Evolutionary conservation across 2,888 invertebrate genomes (phyloP).

Genomic region (Abrostola tripartita): DNA sequence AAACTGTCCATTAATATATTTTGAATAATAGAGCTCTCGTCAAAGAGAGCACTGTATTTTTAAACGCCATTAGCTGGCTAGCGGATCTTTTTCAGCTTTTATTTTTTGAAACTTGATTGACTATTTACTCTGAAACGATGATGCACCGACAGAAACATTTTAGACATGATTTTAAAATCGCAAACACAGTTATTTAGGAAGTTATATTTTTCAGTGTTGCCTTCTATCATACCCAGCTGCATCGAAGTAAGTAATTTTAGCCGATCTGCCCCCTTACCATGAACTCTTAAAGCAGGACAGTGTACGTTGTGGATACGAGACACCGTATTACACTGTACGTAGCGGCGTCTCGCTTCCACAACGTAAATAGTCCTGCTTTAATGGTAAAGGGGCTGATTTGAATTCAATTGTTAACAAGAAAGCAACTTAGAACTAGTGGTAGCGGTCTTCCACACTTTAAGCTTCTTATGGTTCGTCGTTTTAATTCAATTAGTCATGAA

Average conservation of each 20-base stretch:
- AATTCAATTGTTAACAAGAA: too few relatives aligned
- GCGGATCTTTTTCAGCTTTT: slow-evolving; percentile 58
- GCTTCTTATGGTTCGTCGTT: too few relatives aligned
- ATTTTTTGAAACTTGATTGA: slow-evolving; percentile 60
- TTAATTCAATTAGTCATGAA: too few relatives aligned
- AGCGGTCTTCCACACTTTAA: too few relatives aligned
- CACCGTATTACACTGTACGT: too few relatives aligned
- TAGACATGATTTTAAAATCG: not conserved
- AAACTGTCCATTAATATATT: slow-evolving; percentile 72
- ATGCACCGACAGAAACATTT: not conserved
- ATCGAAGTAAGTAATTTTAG: not conserved
- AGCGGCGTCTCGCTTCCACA: too few relatives aligned
- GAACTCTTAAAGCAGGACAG: too few relatives aligned
- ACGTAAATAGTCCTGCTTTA: too few relatives aligned
- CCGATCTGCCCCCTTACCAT: too few relatives aligned
- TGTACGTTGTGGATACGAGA: too few relatives aligned
- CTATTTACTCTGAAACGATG: slow-evolving; percentile 49
- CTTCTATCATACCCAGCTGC: not conserved
- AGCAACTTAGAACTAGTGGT: too few relatives aligned
- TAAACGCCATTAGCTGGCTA: slow-evolving; percentile 69
- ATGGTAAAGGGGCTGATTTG: too few relatives aligned
- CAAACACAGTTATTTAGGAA: not conserved
- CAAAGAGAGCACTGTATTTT: slow-evolving; percentile 69
- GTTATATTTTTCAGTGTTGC: not conserved
- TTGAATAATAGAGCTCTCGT: slow-evolving; percentile 70